phyloP scores from a whole-genome alignment of 2,113 vertebrate species.

The Glaucidium brasilianum region DNA sequence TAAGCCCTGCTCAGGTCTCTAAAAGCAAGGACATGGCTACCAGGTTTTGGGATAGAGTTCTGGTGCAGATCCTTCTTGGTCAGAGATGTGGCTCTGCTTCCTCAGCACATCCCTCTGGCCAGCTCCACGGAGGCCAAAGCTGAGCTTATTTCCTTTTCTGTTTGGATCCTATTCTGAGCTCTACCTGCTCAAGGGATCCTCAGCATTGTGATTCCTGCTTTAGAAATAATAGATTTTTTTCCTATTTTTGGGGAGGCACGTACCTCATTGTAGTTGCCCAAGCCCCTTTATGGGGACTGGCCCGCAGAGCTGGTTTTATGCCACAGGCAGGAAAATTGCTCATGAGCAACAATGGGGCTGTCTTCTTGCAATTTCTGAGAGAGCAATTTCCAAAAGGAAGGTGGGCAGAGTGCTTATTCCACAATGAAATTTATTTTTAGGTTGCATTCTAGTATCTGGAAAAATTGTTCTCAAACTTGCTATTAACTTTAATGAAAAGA shows the following conservation, averaged over 20 bases:
- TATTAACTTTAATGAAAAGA: background rate
- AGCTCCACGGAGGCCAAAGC: accelerated
- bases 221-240: background rate
- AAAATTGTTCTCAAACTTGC: background rate
- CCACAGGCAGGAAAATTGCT: background rate
- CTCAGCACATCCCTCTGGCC: background rate
- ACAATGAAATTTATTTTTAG: slow-evolving; percentile 10
- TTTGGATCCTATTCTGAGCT: background rate
- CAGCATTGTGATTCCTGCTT: background rate
- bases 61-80: background rate
- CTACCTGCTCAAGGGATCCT: background rate
- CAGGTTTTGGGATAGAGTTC: background rate
- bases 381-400: background rate
- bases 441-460: background rate
- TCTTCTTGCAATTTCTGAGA: background rate
- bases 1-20: background rate
- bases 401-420: background rate
- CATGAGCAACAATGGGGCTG: background rate
- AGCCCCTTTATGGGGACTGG: background rate
- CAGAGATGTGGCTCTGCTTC: background rate
- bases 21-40: background rate
- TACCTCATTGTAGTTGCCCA: background rate
- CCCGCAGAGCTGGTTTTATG: accelerated
- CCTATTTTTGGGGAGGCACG: accelerated
- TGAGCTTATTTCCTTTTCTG: background rate